phyloP scores from a whole-genome alignment of 2,797 vertebrate species.

The Scleropages formosus region DNA sequence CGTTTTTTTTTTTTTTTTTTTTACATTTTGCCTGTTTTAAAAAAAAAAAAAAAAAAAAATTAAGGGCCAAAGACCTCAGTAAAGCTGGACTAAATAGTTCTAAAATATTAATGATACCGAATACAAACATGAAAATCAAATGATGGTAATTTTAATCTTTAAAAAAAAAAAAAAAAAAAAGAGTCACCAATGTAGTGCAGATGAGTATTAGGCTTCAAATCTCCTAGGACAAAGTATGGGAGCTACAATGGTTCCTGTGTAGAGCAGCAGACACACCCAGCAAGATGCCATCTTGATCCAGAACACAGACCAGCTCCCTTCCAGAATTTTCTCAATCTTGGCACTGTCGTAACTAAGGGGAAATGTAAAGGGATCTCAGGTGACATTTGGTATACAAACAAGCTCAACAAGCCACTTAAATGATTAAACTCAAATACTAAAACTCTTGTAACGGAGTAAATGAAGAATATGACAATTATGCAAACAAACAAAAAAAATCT shows the following conservation, averaged over 20 bases:
- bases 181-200: too few relatives aligned
- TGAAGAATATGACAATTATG: too few relatives aligned
- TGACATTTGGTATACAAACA: not conserved
- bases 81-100: not conserved
- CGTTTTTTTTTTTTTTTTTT: too few relatives aligned
- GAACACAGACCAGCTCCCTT: constrained; percentile 88
- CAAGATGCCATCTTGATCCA: constrained; percentile 97
- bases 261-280: constrained; percentile 88
- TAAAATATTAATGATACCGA: not conserved
- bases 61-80: not conserved
- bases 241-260: constrained; percentile 83
- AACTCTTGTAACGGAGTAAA: too few relatives aligned
- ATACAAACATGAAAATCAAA: too few relatives aligned
- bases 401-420: not conserved
- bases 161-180: too few relatives aligned
- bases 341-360: constrained; percentile 79
- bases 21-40: too few relatives aligned
- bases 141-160: too few relatives aligned
- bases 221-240: constrained; percentile 87
- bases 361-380: not conserved
- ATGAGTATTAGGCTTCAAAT: constrained; percentile 71
- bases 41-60: too few relatives aligned
- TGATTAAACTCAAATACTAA: too few relatives aligned
- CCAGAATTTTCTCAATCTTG: constrained; percentile 86
- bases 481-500: too few relatives aligned